Conservation (phyloP, 2,113 vertebrate species). For the Uria aalge region DNA sequence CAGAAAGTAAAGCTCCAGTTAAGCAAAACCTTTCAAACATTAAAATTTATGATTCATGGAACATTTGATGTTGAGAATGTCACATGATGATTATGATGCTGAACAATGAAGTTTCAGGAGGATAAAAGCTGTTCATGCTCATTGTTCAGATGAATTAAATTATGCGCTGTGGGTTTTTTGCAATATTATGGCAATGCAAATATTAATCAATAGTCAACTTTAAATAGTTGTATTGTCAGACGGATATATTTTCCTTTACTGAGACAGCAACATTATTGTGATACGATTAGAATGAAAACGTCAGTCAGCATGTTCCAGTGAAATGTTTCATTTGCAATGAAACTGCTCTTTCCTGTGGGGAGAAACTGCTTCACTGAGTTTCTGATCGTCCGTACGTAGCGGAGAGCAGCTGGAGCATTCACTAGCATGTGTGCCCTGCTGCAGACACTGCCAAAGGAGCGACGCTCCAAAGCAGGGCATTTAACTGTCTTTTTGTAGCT, state of each 20-base stretch:
- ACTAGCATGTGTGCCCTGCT: neutral
- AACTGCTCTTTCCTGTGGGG: neutral
- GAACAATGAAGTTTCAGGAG: neutral
- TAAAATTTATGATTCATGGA: neutral
- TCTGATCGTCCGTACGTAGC: neutral
- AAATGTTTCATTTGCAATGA: neutral
- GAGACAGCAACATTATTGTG: neutral
- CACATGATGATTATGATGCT: neutral
- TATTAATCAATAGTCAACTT: neutral
- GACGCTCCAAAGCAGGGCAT: neutral
- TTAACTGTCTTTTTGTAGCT: neutral
- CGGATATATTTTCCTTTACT: neutral
- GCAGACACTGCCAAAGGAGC: neutral
- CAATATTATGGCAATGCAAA: neutral
- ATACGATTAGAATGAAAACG: neutral
- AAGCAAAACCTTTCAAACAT: neutral
- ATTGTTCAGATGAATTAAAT: neutral
- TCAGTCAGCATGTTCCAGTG: neutral
- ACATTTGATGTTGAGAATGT: neutral
- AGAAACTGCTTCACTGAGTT: neutral
- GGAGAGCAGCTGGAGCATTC: neutral
- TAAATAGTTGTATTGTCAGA: neutral
- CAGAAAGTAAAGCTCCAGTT: neutral
- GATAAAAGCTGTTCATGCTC: neutral
- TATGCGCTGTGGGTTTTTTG: fast-evolving